These are phyloP conservation scores for Eilema griseolum DNA, from an alignment of 2,888 invertebrate genomes.

Conservation along the genomic window DNA sequence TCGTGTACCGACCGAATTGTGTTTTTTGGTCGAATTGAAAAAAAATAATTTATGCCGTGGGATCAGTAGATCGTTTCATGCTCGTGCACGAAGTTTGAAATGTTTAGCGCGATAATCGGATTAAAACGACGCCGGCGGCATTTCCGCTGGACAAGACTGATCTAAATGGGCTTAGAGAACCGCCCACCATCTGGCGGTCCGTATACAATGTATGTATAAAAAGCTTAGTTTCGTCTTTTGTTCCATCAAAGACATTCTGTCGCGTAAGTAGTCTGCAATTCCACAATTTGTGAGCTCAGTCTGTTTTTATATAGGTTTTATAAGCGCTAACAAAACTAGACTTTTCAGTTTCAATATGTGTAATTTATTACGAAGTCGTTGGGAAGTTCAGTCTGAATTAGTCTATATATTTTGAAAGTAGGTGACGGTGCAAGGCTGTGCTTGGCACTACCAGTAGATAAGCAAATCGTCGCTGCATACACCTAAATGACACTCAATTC, in stretches of 20 bases:
- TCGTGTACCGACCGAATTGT: constrained; percentile 19
- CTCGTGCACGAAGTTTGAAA: constrained; percentile 1
- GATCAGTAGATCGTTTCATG: background rate
- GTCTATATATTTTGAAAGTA: constrained; percentile 19
- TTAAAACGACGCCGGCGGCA: constrained; percentile 12
- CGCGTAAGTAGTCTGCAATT: background rate
- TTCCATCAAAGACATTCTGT: constrained; percentile 1
- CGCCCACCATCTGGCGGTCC: background rate
- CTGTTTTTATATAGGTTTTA: constrained; percentile 4
- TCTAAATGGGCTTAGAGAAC: constrained; percentile 3
- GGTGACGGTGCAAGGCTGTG: constrained; percentile 44
- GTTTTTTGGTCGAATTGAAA: background rate
- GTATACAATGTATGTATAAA: background rate
- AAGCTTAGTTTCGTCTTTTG: constrained; percentile 1
- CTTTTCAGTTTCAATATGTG: constrained; percentile 21
- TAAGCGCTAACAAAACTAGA: constrained; percentile 12
- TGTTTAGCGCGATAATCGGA: constrained; percentile 7
- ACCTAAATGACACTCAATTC: constrained; percentile 34
- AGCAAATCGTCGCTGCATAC: constrained; percentile 32
- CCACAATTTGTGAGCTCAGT: background rate
- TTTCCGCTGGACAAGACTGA: constrained; percentile 3
- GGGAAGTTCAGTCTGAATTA: constrained; percentile 22
- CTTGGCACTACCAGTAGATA: constrained; percentile 40
- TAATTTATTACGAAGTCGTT: constrained; percentile 27
- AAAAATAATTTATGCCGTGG: background rate